Percentiles rank a stretch among this genome's conserved stretches.
Evolutionary conservation across 2,113 vertebrate species (phyloP).

Genomic region (Callorhinus ursinus): DNA sequence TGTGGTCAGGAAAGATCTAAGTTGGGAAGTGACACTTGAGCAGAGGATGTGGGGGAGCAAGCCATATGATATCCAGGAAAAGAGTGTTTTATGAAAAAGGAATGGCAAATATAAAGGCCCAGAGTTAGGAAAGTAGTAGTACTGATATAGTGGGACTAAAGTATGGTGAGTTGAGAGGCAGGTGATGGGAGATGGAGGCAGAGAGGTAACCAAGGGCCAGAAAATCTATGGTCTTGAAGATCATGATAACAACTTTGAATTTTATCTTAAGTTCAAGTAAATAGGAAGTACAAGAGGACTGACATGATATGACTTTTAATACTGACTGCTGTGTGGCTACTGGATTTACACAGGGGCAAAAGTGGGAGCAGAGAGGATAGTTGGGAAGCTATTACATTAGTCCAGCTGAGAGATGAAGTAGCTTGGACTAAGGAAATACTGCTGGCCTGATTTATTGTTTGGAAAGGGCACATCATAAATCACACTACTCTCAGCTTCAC

Average conservation of each 20-base stretch:
- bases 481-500: neutral
- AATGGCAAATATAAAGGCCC: neutral
- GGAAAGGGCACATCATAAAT: neutral
- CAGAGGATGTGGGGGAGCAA: neutral
- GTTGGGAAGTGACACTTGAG: neutral
- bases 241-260: neutral
- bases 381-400: neutral
- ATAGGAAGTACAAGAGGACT: neutral
- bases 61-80: neutral
- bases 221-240: neutral
- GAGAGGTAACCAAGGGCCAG: neutral
- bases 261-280: conserved; percentile 11
- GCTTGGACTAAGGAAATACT: neutral
- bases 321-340: neutral
- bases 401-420: neutral
- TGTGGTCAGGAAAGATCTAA: neutral
- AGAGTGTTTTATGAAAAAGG: neutral
- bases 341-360: neutral
- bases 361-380: neutral
- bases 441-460: neutral
- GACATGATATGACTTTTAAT: neutral
- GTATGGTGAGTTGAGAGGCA: neutral
- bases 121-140: neutral
- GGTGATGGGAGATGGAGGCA: neutral
- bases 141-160: neutral